Evolutionary conservation across 2,113 vertebrate species (phyloP).

Genomic region (Barbus barbus): DNA sequence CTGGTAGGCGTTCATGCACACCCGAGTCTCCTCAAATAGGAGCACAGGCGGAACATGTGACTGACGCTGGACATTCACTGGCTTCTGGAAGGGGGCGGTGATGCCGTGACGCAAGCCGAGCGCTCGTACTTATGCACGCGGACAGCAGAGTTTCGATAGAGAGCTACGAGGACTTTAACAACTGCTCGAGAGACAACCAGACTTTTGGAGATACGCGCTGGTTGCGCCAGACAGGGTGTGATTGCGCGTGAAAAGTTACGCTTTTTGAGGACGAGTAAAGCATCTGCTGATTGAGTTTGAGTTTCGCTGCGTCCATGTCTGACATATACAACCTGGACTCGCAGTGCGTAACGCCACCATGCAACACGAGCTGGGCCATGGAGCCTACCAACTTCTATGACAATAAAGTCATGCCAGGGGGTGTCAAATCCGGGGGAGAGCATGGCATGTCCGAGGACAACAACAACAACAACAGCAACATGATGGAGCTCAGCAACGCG

Average conservation of each 20-base stretch:
- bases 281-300: not conserved
- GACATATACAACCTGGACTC: slow-evolving; percentile 91
- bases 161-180: slow-evolving; percentile 57
- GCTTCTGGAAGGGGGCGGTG: slow-evolving; percentile 69
- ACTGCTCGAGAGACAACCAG: not conserved
- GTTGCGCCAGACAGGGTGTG: not conserved
- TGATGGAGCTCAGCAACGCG: slow-evolving; percentile 84
- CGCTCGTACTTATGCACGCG: slow-evolving; percentile 69
- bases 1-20: slow-evolving; percentile 45
- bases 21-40: slow-evolving; percentile 70
- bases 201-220: not conserved
- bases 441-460: slow-evolving; percentile 71
- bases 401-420: slow-evolving; percentile 68
- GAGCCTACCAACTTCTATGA: slow-evolving; percentile 95
- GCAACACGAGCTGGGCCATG: slow-evolving; percentile 85
- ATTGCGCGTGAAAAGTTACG: not conserved
- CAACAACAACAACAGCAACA: slow-evolving; percentile 66
- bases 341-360: slow-evolving; percentile 81
- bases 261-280: not conserved
- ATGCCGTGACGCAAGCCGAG: slow-evolving; percentile 71
- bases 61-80: slow-evolving; percentile 65
- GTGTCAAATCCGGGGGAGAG: slow-evolving; percentile 66
- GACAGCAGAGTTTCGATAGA: slow-evolving; percentile 61
- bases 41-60: slow-evolving; percentile 66
- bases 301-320: slow-evolving; percentile 80